Conservation (phyloP, 2,888 invertebrate genomes). For the Deilephila elpenor region DNA sequence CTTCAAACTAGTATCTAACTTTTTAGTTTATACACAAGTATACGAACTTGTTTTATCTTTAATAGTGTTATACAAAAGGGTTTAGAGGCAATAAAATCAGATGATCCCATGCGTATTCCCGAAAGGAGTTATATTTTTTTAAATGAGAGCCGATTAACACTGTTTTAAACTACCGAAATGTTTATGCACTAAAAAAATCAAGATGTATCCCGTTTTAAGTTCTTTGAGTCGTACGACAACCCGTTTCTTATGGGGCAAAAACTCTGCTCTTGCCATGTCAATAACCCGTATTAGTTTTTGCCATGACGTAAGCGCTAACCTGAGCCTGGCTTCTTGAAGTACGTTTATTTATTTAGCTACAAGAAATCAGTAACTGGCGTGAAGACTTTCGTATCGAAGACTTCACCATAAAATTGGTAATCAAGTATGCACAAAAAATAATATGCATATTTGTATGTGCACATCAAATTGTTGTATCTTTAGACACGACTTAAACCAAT, state of each 20-base stretch:
- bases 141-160: not conserved
- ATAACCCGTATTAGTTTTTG: constrained; percentile 51
- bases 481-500: not conserved
- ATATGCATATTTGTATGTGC: not conserved
- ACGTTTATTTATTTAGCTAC: constrained; percentile 23
- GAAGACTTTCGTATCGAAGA: constrained; percentile 19
- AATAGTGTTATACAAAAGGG: no score
- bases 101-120: no score
- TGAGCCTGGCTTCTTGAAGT: constrained; percentile 34
- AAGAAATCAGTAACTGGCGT: constrained; percentile 16
- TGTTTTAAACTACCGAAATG: not conserved
- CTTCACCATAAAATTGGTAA: constrained; percentile 15
- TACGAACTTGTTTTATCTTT: no score
- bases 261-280: constrained; percentile 42
- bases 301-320: constrained; percentile 50
- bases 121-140: no score
- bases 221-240: constrained; percentile 21
- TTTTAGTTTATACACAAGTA: not conserved
- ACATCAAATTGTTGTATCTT: not conserved
- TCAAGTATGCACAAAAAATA: constrained; percentile 9
- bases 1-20: constrained; percentile 31
- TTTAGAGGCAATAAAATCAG: no score
- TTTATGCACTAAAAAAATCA: not conserved
- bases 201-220: constrained; percentile 17
- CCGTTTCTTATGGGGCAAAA: constrained; percentile 27